Evolutionary conservation across 1,140 invertebrate species (phyloP), one percentile per base, ranked within the genome.

Genomic region (Steinernema feltiae): DNA sequence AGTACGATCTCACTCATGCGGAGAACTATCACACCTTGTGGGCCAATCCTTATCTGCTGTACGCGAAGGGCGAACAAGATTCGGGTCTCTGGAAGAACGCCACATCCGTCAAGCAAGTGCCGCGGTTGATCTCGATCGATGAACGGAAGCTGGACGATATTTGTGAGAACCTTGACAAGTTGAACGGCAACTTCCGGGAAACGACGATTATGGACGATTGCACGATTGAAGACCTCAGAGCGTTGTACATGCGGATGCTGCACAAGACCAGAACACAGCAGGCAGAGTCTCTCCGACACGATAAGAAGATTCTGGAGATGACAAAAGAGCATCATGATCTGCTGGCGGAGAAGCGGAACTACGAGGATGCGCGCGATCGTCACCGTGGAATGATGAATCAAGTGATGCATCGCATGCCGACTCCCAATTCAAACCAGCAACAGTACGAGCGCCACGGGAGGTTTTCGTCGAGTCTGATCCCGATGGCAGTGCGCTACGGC

Each of bases 21-120:
- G 30, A 46, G 21, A 84, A 84, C 72, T 84, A 80, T 69, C 69
- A 31, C 2, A 78, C 82, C 12, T 30, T 86, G 1, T 84, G 83
- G 81, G 82, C 70, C 72, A 75, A 79, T 75, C 76, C 78, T 0
- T 53, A 74, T 1, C 71, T 79, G 30, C 53, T 79, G 7, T 48
- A 74, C 0, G 78, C 76, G 0, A 79, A 79, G 73, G 77, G 69
- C 29, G 73, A 75, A 48, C 24, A 48, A 0, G 7, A 69, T 30
- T 35, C 48, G 24, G 78, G 76, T n/a, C 29, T 75, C 17, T 63
- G n/a, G 27, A 18, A 31, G 12, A 3, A 3, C 12, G 70, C 76
- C 12, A 70, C 48, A 15, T 32, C 46, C n/a, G 48, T 69, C 17
- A 76, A 79, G 69, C 32, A 30, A 1, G n/a, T 77, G 1, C 79